Percentiles rank a stretch among this genome's conserved stretches.
Conservation (phyloP, 2,797 vertebrate genomes). For the Thaleichthys pacificus region DNA sequence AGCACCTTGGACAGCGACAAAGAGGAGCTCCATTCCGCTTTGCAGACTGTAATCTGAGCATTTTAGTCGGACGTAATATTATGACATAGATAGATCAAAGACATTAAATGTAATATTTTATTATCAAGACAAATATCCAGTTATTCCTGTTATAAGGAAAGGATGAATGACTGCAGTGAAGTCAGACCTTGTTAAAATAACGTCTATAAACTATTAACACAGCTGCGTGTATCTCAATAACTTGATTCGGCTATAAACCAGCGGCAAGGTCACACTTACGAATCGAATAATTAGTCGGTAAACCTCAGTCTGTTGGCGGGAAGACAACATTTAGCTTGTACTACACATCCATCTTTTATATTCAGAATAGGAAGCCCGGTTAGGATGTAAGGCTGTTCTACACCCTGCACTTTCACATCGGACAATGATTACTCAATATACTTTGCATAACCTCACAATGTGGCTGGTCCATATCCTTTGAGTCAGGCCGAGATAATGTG, state of each 20-base stretch:
- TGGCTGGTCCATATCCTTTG: conserved; percentile 60
- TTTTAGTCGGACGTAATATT: too few species aligned
- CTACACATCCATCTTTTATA: too few species aligned
- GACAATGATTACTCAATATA: conserved; percentile 44
- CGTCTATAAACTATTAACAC: too few species aligned
- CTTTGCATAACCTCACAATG: conserved; percentile 62
- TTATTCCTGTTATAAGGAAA: background rate
- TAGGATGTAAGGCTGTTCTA: conserved; percentile 31
- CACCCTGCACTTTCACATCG: conserved; percentile 63
- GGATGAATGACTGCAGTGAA: too few species aligned
- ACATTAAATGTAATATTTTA: background rate
- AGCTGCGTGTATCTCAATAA: too few species aligned
- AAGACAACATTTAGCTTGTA: too few species aligned
- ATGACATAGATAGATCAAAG: too few species aligned
- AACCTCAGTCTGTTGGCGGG: too few species aligned
- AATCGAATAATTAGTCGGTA: too few species aligned
- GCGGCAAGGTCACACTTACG: too few species aligned
- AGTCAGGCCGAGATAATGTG: conserved; percentile 65
- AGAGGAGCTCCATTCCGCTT: background rate
- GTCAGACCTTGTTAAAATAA: too few species aligned
- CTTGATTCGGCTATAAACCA: too few species aligned
- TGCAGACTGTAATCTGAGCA: background rate
- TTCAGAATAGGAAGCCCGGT: background rate
- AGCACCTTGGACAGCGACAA: conserved; percentile 52
- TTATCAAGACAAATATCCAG: background rate